Percentiles rank a stretch among this genome's conserved stretches.
phyloP scores from a whole-genome alignment of 2,113 vertebrate species.

The Prunella fulvescens region DNA sequence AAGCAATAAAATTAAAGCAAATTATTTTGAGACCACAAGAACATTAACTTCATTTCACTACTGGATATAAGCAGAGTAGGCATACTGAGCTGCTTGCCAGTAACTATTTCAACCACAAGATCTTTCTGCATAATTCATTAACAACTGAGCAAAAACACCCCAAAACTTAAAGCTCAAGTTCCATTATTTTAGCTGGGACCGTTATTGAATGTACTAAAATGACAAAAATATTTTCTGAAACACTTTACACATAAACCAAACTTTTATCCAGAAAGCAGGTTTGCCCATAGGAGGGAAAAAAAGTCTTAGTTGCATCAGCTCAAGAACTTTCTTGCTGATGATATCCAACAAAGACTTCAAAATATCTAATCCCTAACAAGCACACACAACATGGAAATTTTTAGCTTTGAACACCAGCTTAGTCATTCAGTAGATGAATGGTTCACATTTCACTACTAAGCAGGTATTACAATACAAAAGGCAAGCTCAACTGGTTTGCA shows the following conservation, averaged over 20 bases:
- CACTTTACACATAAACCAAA: not conserved
- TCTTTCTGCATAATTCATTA: not conserved
- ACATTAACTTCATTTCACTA: not conserved
- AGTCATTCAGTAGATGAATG: conserved; percentile 39
- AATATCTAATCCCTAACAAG: not conserved
- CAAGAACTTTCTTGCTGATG: not conserved
- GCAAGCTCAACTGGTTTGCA: conserved; percentile 51
- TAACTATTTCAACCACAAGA: not conserved
- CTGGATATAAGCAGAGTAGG: not conserved
- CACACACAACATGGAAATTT: not conserved
- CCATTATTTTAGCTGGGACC: not conserved
- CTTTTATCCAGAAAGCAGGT: not conserved
- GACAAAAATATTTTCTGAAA: not conserved
- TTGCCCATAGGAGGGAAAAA: not conserved
- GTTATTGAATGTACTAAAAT: not conserved
- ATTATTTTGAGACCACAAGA: not conserved
- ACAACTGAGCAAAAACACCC: not conserved
- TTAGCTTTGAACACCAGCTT: conserved; percentile 16
- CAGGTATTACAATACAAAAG: conserved; percentile 53
- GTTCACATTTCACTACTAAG: conserved; percentile 50
- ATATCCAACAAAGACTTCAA: not conserved
- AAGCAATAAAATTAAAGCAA: not conserved
- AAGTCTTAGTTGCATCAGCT: not conserved
- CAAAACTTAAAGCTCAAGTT: not conserved
- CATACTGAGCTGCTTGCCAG: not conserved